phyloP scores from a whole-genome alignment of 2,113 vertebrate species.

The Bothrops jararaca region DNA sequence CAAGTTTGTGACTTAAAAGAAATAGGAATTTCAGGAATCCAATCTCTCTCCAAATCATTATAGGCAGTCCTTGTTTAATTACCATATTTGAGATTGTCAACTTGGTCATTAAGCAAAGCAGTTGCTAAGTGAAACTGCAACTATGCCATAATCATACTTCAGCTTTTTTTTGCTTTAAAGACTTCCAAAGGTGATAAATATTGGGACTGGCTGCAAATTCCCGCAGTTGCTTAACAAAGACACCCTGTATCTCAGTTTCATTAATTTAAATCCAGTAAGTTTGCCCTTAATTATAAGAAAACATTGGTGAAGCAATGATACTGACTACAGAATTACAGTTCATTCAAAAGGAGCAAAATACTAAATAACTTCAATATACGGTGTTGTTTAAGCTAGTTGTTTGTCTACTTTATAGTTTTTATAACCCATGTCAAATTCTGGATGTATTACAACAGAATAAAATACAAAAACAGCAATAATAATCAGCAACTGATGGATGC shows the following conservation, averaged over 20 bases:
- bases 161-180: neutral
- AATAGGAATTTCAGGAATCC: neutral
- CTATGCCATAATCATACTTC: neutral
- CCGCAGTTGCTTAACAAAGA: neutral
- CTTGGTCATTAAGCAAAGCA: neutral
- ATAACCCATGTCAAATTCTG: neutral
- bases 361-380: neutral
- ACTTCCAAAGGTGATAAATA: neutral
- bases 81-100: neutral
- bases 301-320: neutral
- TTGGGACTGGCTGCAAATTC: neutral
- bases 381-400: neutral
- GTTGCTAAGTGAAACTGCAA: neutral
- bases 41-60: neutral
- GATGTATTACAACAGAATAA: neutral
- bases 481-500: neutral
- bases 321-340: neutral
- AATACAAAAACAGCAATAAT: neutral
- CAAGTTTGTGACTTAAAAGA: neutral
- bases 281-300: neutral
- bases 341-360: neutral
- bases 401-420: neutral
- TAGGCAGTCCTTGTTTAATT: neutral
- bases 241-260: neutral
- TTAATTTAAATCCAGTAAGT: neutral